phyloP scores from a whole-genome alignment of 30 jellyfish, hydroid and myxozoan genomes.

The Pseudorhiza aurosa region DNA sequence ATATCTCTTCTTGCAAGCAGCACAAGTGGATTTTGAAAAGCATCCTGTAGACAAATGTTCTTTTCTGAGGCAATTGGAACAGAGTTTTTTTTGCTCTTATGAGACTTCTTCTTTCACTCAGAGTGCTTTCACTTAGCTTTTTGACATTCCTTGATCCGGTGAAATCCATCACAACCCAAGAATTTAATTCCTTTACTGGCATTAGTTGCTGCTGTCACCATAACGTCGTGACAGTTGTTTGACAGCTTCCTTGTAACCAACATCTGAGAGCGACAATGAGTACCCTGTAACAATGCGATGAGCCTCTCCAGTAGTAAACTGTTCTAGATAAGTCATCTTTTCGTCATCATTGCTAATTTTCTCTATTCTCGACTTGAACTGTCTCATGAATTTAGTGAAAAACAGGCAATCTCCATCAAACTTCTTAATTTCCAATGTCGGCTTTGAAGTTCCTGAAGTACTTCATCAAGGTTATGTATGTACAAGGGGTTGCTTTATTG shows the following conservation, averaged over 20 bases:
- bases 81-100: constrained; percentile 24
- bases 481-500: neutral
- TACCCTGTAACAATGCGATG: constrained; percentile 49
- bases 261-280: constrained; percentile 23
- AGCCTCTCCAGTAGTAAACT: constrained; percentile 59
- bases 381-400: constrained; percentile 42
- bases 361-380: constrained; percentile 45
- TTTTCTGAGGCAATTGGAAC: constrained; percentile 41
- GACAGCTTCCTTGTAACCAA: constrained; percentile 30
- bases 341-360: constrained; percentile 54
- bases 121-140: constrained; percentile 38
- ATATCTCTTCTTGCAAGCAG: constrained; percentile 27
- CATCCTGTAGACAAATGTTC: constrained; percentile 40
- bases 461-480: constrained; percentile 28
- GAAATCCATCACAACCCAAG: constrained; percentile 47
- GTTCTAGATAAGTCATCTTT: constrained; percentile 42
- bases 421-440: constrained; percentile 46
- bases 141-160: constrained; percentile 47
- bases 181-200: constrained; percentile 29
- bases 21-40: constrained; percentile 23
- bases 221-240: constrained; percentile 1
- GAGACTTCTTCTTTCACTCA: constrained; percentile 51
- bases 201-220: constrained; percentile 33
- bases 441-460: constrained; percentile 54
- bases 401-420: constrained; percentile 53